Percentiles rank a stretch among this genome's conserved stretches.
phyloP scores from a whole-genome alignment of 2,888 invertebrate genomes.

The Drosophila algonquin region DNA sequence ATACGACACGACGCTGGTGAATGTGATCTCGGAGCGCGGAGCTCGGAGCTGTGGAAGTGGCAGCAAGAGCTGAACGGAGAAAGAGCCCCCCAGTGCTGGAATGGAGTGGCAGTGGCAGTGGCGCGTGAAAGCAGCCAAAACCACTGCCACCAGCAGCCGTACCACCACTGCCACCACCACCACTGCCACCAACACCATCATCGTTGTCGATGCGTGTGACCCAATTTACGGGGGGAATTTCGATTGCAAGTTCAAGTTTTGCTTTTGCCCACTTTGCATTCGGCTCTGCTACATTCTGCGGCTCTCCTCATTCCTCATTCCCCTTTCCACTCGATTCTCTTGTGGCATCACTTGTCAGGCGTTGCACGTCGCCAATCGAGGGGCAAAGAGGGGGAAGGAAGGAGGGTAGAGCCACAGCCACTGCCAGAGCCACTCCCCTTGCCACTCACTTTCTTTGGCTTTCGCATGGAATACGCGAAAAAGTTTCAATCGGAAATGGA shows the following conservation, averaged over 20 bases:
- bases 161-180: not conserved
- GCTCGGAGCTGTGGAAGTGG: slow-evolving; percentile 23
- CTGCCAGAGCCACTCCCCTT: not conserved
- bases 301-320: not conserved
- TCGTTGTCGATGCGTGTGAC: slow-evolving; percentile 73
- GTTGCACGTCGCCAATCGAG: slow-evolving; percentile 23
- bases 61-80: not conserved
- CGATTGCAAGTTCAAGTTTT: slow-evolving; percentile 78
- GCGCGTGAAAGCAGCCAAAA: slow-evolving; percentile 71
- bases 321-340: slow-evolving; percentile 3
- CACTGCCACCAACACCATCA: slow-evolving; percentile 23
- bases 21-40: slow-evolving; percentile 36
- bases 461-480: slow-evolving; percentile 22
- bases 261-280: slow-evolving; percentile 45
- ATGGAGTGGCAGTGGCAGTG: slow-evolving; percentile 32
- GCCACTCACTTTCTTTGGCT: slow-evolving; percentile 30
- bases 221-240: slow-evolving; percentile 62
- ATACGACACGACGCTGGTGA: slow-evolving; percentile 30
- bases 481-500: not conserved
- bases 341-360: slow-evolving; percentile 22
- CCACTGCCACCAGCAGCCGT: not conserved
- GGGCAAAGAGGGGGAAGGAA: not conserved
- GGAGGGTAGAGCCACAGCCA: slow-evolving; percentile 2
- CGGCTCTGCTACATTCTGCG: not conserved
- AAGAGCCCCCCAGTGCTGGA: not conserved